Evolutionary conservation across 1,140 invertebrate genomes (phyloP), one percentile per base, ranked within the genome.

Genomic region (Campoletis sonorensis): DNA sequence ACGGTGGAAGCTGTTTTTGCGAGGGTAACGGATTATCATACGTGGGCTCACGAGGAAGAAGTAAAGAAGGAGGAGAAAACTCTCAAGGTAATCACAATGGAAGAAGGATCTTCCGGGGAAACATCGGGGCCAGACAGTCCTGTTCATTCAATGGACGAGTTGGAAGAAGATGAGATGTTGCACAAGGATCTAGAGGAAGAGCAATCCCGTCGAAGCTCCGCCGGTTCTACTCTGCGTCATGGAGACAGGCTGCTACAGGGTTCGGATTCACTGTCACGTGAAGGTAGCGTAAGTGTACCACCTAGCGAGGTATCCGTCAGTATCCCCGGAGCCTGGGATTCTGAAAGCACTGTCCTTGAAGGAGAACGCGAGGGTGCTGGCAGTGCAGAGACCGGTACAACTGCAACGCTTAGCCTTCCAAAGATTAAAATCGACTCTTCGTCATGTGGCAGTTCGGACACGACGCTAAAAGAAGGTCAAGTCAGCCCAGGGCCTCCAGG

Each of bases 111-210:
- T 18, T 97, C 96, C 0, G 96, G 96, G 30, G 96, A 96, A 86
- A 98, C 97, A 11, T 97, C 96, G 13, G 97, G 97, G 0, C 97
- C 97, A 0, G 97, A 98, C 85, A 97, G 95, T 89, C 96, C 96
- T 1, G 93, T 94, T 27, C 93, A 95, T 68, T 96, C 95, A 84
- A 93, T 94, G 81, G 95, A 96, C 82, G 95, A 96, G 84, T 23
- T 84, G 77, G 87, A 89, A 21, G 86, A 90, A 75, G 86, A 88
- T 23, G 87, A 89, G 26, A 80, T 89, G 51, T 72, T 89, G 26
- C 85, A 83, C 30, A 89, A 87, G 78, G 88, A 91, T 5, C 4
- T 87, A 8, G 89, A 90, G 7, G 90, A 91, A 45, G 85, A 89
- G 45, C 82, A 89, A 26, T 89, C 89, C 0, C 86, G 88, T 37